Evolutionary conservation across 2,797 vertebrate species (phyloP).

Genomic region (Parauchenoglanis ngamensis): DNA sequence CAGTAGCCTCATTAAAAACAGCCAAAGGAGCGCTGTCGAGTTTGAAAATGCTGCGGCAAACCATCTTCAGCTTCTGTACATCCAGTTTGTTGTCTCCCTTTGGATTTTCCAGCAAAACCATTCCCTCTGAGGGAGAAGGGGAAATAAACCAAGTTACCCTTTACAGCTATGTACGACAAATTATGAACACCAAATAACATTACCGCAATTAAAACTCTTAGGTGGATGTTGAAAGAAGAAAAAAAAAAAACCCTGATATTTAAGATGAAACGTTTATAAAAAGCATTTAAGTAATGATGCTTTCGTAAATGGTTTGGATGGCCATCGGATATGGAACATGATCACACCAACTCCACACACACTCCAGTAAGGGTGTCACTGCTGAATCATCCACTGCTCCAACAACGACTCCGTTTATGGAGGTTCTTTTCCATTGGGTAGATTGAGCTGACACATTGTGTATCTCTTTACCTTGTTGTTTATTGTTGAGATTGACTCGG

Average conservation of each 20-base stretch:
- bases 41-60: conserved; percentile 84
- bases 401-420: background rate
- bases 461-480: conserved; percentile 81
- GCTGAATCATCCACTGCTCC: background rate
- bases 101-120: conserved; percentile 92
- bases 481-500: conserved; percentile 77
- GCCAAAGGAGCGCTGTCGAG: conserved; percentile 73
- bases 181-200: background rate
- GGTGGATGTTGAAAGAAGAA: too few species aligned
- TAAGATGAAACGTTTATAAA: too few species aligned
- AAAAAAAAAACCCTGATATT: background rate
- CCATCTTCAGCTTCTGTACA: conserved; percentile 77
- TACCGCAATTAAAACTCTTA: background rate
- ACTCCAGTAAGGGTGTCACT: background rate
- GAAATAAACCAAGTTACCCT: background rate
- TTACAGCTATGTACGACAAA: background rate
- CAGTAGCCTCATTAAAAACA: conserved; percentile 79
- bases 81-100: conserved; percentile 85
- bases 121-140: conserved; percentile 76
- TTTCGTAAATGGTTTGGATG: background rate
- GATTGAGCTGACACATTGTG: background rate
- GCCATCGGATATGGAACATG: background rate
- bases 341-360: background rate
- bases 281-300: background rate
- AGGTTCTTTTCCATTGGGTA: background rate